Evolutionary conservation across 2,113 vertebrate genomes (phyloP).

Genomic region (Camelus dromedarius): DNA sequence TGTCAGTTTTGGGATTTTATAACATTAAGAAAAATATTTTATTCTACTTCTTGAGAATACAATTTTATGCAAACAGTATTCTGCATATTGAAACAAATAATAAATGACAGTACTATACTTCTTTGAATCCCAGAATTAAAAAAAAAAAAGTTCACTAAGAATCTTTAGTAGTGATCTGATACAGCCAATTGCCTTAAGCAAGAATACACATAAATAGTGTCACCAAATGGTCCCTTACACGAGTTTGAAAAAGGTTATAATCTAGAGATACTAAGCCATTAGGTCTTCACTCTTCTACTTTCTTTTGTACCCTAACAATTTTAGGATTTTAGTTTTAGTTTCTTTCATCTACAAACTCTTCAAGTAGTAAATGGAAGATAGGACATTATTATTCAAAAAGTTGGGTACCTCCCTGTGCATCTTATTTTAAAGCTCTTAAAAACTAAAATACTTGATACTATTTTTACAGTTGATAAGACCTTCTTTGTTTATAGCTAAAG

Average conservation of each 20-base stretch:
- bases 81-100: not conserved
- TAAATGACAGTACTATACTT: not conserved
- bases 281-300: not conserved
- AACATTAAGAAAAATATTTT: slow-evolving; percentile 56
- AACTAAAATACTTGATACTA: not conserved
- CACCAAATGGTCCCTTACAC: not conserved
- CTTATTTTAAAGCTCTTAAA: slow-evolving; percentile 27
- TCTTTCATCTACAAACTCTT: not conserved
- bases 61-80: slow-evolving; percentile 30
- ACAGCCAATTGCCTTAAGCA: not conserved
- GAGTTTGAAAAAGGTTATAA: not conserved
- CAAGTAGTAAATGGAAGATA: not conserved
- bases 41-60: slow-evolving; percentile 38
- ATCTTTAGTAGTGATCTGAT: not conserved
- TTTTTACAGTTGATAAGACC: not conserved
- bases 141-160: not conserved
- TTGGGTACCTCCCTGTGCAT: not conserved
- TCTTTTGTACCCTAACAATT: not conserved
- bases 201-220: not conserved
- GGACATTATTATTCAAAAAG: not conserved
- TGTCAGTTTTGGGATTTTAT: not conserved
- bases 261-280: not conserved
- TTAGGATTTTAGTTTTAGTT: not conserved
- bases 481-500: not conserved
- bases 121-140: not conserved